Percentiles rank a stretch among this genome's conserved stretches.
phyloP scores from a whole-genome alignment of 2,113 vertebrate species.

The Colius striatus region DNA sequence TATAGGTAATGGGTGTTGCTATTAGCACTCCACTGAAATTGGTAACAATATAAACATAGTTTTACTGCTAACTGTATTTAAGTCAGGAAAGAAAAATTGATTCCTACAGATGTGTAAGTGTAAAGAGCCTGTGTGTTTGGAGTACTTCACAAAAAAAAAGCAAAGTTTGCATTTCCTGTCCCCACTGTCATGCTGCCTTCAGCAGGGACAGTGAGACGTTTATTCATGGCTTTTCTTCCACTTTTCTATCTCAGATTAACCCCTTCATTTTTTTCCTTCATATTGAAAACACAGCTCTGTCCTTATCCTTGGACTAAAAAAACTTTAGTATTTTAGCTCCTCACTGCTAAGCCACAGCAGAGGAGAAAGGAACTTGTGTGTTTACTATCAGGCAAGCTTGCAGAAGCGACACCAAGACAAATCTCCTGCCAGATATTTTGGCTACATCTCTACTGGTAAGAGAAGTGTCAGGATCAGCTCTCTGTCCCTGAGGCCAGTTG shows the following conservation, averaged over 20 bases:
- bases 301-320: background rate
- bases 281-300: background rate
- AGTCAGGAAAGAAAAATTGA: background rate
- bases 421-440: constrained; percentile 10
- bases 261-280: background rate
- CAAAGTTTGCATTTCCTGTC: background rate
- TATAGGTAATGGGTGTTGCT: background rate
- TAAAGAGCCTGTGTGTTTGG: background rate
- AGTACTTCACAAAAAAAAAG: background rate
- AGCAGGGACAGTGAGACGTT: background rate
- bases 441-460: background rate
- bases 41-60: background rate
- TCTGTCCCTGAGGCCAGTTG: constrained; percentile 12
- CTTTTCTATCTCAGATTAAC: background rate
- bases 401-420: constrained; percentile 26
- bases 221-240: background rate
- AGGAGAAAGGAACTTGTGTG: background rate
- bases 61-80: background rate
- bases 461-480: background rate
- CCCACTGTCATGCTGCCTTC: background rate
- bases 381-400: background rate
- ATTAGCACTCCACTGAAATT: background rate
- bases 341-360: background rate
- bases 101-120: background rate
- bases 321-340: background rate